Evolutionary conservation across 2,797 vertebrate species (phyloP), one percentile per base, ranked within the genome.

Genomic region (Arctocebus calabarensis): DNA sequence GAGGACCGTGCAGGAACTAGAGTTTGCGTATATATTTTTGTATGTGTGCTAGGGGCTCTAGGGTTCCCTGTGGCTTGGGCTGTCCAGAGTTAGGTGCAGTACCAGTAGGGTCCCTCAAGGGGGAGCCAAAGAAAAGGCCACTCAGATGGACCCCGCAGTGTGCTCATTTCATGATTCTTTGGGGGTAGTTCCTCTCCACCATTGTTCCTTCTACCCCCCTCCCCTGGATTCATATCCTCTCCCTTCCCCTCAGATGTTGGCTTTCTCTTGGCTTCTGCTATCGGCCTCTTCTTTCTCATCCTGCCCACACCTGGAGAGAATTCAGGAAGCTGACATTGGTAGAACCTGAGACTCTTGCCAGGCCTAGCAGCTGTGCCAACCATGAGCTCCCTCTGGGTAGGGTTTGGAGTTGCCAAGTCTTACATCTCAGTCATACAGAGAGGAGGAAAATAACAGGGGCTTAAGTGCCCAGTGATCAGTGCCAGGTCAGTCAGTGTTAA

Each of bases 101-200:
- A 95, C 92, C 84, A 96, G 70, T 0, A 95, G 32, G 0, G 29
- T 74, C 92, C 96, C 96, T 96, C 94, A 92, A 96, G 97, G 95
- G 95, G 96, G 96, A 96, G 93, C 90, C 92, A 97, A 96, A 95
- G 91, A 97, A 94, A 94, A 96, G 70, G 55, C 68, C 92, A 96
- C 83, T 57, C 23, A 14, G 45, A 68, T 83, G 43, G 64, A 27
- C 48, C 78, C 74, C 34, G 48, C 57, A 52, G 1, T 75, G 34
- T 64, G n/a, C 88, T 93, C 59, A 27, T 92, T 89, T 94, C 34
- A 6, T 37, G 87, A 45, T 29, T 32, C 17, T 83, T 25, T 82
- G 75, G 32, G 40, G 40, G 57, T 74, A 17, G 7, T 32, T 85
- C 43, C 14, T 95, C n/a, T 74, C 20, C 74, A 93, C 70, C 57